These are phyloP conservation scores for Polydrusus tereticollis DNA, from an alignment of 2,888 invertebrate species.

Conservation along the genomic window DNA sequence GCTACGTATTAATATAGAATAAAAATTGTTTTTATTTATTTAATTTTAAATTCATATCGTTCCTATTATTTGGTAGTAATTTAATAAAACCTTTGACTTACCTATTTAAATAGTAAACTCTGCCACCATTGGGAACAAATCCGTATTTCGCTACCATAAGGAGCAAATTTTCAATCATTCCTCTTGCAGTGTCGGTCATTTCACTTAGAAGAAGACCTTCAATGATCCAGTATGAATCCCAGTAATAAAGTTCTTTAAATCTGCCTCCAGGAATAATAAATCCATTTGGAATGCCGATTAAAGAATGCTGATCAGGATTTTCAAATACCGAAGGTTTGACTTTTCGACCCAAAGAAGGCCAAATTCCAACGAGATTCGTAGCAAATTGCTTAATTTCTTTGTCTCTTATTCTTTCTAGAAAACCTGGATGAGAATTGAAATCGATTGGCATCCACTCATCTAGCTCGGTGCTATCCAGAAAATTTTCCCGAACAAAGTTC, in stretches of 20 bases:
- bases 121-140: conserved; percentile 69
- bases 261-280: conserved; percentile 80
- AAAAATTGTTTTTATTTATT: too few relatives aligned
- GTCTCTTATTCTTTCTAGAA: conserved; percentile 73
- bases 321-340: conserved; percentile 71
- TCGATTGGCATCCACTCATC: conserved; percentile 73
- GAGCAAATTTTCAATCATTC: conserved; percentile 83
- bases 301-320: conserved; percentile 64
- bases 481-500: conserved; percentile 71
- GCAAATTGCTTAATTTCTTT: conserved; percentile 74
- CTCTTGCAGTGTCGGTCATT: conserved; percentile 80
- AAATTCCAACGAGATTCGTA: conserved; percentile 71
- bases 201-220: conserved; percentile 83
- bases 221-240: conserved; percentile 91
- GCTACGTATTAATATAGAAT: too few relatives aligned
- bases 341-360: conserved; percentile 74
- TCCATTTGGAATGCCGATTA: conserved; percentile 68
- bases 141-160: conserved; percentile 76
- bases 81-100: conserved; percentile 6
- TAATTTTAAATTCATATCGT: not conserved
- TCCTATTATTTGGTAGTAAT: too few relatives aligned
- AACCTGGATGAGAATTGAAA: conserved; percentile 71
- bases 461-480: conserved; percentile 72
- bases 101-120: conserved; percentile 79
- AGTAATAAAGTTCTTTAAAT: conserved; percentile 83